Conservation (phyloP, 2,888 invertebrate species). For the Heliconius charithonia region DNA sequence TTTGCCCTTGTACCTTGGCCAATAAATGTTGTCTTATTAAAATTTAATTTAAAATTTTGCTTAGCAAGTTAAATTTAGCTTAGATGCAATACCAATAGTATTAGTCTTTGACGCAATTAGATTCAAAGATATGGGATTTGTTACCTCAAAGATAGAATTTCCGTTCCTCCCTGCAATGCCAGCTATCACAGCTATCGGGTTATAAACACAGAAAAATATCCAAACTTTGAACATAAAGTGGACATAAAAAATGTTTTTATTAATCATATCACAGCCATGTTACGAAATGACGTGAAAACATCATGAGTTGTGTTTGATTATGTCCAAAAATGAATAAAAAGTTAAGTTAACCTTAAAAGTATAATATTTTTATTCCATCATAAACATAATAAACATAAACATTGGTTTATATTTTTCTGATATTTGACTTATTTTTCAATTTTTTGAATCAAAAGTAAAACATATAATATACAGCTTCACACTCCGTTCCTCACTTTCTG, state of each 20-base stretch:
- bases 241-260: slow-evolving; percentile 20
- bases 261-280: not conserved
- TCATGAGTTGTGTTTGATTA: no score
- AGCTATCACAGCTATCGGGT: not conserved
- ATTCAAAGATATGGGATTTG: not conserved
- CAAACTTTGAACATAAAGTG: not conserved
- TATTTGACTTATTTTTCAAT: not conserved
- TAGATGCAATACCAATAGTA: not conserved
- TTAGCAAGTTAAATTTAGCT: not conserved
- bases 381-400: not conserved
- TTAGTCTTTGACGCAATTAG: not conserved
- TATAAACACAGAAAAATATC: not conserved
- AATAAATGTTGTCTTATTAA: not conserved
- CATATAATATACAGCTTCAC: not conserved
- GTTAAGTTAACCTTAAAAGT: no score
- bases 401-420: not conserved
- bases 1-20: not conserved
- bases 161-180: not conserved
- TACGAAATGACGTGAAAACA: no score
- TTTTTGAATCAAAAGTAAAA: not conserved
- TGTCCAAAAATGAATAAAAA: no score
- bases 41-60: no score
- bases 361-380: not conserved
- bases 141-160: slow-evolving; percentile 1
- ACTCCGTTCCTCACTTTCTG: no score